Evolutionary conservation across 1,140 invertebrate species (phyloP).

Genomic region (Pectinophora gossypiella): DNA sequence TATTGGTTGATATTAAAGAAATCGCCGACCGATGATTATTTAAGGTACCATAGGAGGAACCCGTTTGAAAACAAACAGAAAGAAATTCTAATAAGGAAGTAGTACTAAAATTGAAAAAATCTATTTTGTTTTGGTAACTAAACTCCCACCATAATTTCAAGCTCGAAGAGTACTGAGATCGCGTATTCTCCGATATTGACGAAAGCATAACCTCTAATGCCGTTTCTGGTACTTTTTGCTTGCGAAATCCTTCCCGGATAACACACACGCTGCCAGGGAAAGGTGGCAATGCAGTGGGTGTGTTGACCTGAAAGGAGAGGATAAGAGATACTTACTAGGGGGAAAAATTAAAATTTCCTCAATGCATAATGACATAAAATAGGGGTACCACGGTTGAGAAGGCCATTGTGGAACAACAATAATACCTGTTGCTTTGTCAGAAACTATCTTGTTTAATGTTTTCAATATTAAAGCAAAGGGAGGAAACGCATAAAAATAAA

Average conservation of each 20-base stretch:
- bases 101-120: no score
- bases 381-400: conserved; percentile 12
- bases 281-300: conserved; percentile 22
- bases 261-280: conserved; percentile 29
- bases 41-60: no score
- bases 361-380: conserved; percentile 13
- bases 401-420: conserved; percentile 12
- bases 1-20: no score
- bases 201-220: conserved; percentile 13
- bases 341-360: conserved; percentile 12
- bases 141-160: conserved; percentile 11
- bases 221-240: conserved; percentile 14
- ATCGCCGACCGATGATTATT: no score
- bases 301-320: conserved; percentile 16
- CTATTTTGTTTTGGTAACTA: background rate
- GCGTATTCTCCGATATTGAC: conserved; percentile 9
- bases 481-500: conserved; percentile 8
- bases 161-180: conserved; percentile 8
- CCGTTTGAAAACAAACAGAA: no score
- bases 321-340: conserved; percentile 17
- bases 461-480: conserved; percentile 13
- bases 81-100: no score
- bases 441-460: conserved; percentile 10
- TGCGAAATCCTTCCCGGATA: conserved; percentile 23
- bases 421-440: conserved; percentile 8